Evolutionary conservation across 2,888 invertebrate genomes (phyloP).

Genomic region (Lymantria monacha): DNA sequence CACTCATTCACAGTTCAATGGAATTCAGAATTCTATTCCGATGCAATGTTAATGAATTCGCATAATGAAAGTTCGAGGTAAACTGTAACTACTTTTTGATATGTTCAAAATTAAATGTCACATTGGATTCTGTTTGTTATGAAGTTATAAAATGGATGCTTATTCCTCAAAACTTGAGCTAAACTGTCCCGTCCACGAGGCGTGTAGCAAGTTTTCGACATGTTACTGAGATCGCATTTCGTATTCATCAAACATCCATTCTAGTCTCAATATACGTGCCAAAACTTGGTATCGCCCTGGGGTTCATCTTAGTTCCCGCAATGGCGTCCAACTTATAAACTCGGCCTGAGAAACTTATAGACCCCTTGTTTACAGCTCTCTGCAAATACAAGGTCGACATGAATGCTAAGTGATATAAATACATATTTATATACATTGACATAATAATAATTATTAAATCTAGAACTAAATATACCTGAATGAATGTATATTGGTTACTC

Average conservation of each 20-base stretch:
- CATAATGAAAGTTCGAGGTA: conserved; percentile 47
- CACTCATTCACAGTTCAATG: conserved; percentile 58
- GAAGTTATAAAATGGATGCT: conserved; percentile 23
- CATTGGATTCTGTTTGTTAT: conserved; percentile 11
- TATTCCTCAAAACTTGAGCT: conserved; percentile 33
- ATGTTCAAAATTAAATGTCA: conserved; percentile 48
- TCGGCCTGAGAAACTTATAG: conserved; percentile 52
- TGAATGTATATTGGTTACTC: not conserved
- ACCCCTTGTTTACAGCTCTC: conserved; percentile 59
- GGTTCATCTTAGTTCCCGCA: conserved; percentile 68
- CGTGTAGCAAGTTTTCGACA: conserved; percentile 41
- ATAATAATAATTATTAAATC: not conserved
- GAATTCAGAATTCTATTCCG: conserved; percentile 60
- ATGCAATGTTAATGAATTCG: conserved; percentile 58
- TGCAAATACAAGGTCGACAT: conserved; percentile 53
- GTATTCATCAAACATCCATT: conserved; percentile 72
- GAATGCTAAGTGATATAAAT: conserved; percentile 19
- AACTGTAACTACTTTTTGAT: conserved; percentile 46
- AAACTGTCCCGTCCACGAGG: conserved; percentile 33
- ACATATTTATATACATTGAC: conserved; percentile 6
- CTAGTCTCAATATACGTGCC: conserved; percentile 64
- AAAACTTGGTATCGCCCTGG: conserved; percentile 62
- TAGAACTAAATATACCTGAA: conserved; percentile 14
- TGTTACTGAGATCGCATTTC: conserved; percentile 52
- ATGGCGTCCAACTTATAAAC: conserved; percentile 60